These are phyloP conservation scores for Nycticebus coucang DNA, from an alignment of 2,113 vertebrate species.

Conservation along the genomic window DNA sequence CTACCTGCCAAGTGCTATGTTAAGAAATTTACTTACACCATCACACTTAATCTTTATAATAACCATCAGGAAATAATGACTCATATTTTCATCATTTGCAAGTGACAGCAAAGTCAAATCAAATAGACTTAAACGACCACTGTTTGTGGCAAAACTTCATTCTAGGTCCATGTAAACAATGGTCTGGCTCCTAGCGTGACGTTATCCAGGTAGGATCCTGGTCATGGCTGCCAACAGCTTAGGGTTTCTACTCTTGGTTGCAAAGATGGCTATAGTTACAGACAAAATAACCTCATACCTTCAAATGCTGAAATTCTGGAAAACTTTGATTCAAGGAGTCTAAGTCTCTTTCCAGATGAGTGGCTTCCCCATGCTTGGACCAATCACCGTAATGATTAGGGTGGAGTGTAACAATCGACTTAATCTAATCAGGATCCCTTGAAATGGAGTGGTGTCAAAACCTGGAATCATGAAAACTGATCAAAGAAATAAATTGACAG, in stretches of 20 bases:
- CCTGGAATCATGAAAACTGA: not conserved
- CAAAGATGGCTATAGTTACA: not conserved
- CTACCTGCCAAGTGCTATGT: not conserved
- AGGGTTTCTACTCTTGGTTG: not conserved
- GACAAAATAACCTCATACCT: not conserved
- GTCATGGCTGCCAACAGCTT: not conserved
- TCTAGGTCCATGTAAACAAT: not conserved
- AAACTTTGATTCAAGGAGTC: not conserved
- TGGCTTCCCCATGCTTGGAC: not conserved
- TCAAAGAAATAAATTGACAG: not conserved
- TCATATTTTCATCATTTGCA: conserved; percentile 18
- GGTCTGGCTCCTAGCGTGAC: not conserved
- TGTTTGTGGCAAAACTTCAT: not conserved
- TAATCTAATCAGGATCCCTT: not conserved
- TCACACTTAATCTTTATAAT: not conserved
- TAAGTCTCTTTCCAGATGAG: not conserved
- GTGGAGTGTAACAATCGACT: not conserved
- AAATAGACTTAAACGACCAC: not conserved
- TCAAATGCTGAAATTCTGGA: not conserved
- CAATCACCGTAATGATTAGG: not conserved
- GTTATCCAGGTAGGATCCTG: not conserved
- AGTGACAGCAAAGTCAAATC: not conserved
- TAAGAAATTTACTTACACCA: not conserved
- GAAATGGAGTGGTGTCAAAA: not conserved
- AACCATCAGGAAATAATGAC: not conserved